phyloP scores from a whole-genome alignment of 2,797 vertebrate genomes.

The Sternotherus odoratus region DNA sequence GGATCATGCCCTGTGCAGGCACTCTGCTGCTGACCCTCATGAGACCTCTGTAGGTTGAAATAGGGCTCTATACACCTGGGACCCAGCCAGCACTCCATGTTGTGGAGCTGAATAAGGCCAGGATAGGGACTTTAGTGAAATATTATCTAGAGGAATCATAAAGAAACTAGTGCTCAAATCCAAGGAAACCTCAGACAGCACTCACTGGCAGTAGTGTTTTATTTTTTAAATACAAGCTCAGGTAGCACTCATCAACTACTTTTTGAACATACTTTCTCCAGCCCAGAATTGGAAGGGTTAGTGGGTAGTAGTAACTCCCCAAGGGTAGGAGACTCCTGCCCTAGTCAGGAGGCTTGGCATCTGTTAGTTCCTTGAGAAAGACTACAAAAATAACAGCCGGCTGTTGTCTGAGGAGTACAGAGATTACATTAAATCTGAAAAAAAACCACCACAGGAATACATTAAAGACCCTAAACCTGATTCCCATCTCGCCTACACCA shows the following conservation, averaged over 20 bases:
- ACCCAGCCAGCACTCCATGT: fast-evolving
- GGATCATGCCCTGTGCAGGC: fast-evolving
- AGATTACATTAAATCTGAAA: slow-evolving; percentile 55
- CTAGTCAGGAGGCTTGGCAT: slow-evolving; percentile 28
- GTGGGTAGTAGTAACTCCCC: background rate
- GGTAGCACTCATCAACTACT: background rate
- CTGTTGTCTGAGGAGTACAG: slow-evolving; percentile 29
- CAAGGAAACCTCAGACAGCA: background rate
- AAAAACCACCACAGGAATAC: slow-evolving; percentile 36
- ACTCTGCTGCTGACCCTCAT: background rate
- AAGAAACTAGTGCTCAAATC: background rate
- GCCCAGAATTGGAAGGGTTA: slow-evolving; percentile 26
- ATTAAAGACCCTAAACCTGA: slow-evolving; percentile 56
- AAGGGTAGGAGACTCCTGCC: slow-evolving; percentile 10
- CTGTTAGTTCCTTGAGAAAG: slow-evolving; percentile 4
- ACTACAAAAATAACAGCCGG: slow-evolving; percentile 49
- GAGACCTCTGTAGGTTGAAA: background rate
- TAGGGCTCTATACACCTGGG: background rate
- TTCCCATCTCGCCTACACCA: slow-evolving; percentile 59
- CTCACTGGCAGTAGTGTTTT: background rate
- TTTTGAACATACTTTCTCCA: background rate
- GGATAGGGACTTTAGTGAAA: background rate
- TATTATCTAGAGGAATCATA: too few species aligned
- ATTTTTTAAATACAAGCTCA: slow-evolving; percentile 33
- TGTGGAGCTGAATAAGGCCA: background rate